Percentiles rank a stretch among this genome's conserved stretches.
phyloP scores from a whole-genome alignment of 2,113 vertebrate genomes.

The Natator depressus region DNA sequence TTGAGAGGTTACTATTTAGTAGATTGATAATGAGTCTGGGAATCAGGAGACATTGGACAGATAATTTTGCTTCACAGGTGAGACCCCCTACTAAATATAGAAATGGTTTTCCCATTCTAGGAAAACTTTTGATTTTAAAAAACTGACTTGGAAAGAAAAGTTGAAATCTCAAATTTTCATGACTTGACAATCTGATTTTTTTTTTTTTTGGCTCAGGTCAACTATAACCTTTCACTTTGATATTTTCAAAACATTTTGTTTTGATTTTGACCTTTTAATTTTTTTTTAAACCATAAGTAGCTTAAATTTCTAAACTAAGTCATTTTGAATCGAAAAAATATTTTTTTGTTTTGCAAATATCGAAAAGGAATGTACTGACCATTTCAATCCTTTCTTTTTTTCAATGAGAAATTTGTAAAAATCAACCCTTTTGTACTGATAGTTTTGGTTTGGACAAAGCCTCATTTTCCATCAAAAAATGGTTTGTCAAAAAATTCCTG shows the following conservation, averaged over 20 bases:
- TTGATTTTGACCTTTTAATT: not conserved
- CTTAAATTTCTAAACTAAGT: not conserved
- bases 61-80: not conserved
- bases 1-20: not conserved
- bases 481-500: not conserved
- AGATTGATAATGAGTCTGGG: not conserved
- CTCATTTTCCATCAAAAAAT: not conserved
- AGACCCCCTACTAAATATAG: not conserved
- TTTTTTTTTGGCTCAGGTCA: fast-evolving
- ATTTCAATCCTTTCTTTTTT: not conserved
- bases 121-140: not conserved
- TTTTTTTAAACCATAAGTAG: not conserved
- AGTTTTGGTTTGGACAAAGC: not conserved
- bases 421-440: fast-evolving
- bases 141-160: not conserved
- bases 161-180: not conserved
- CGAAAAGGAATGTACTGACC: not conserved
- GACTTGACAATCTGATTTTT: not conserved
- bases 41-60: not conserved
- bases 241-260: not conserved
- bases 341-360: not conserved
- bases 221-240: not conserved
- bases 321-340: not conserved
- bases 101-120: fast-evolving
- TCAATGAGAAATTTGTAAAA: not conserved